Conservation (phyloP, 2,113 vertebrate genomes). For the Speoplatyrhinus poulsoni region DNA sequence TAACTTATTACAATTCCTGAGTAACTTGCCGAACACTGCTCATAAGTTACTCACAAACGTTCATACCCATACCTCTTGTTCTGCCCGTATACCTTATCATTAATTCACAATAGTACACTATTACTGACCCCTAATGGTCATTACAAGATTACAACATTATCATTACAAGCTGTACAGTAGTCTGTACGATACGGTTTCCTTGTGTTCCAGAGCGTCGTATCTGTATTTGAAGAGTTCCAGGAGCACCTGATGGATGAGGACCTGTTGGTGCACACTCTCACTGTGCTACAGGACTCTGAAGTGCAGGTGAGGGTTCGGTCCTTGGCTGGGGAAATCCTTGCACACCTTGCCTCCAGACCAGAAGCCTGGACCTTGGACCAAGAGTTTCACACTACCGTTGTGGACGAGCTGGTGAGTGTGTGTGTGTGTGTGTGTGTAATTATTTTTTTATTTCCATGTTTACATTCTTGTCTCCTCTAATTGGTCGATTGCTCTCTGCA, state of each 20-base stretch:
- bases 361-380: conserved; percentile 84
- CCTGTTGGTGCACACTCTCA: conserved; percentile 88
- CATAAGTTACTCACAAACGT: too few species aligned
- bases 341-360: conserved; percentile 87
- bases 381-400: conserved; percentile 78
- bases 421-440: conserved; percentile 7
- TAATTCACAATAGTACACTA: too few species aligned
- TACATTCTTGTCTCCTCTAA: too few species aligned
- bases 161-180: too few species aligned
- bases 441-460: too few species aligned
- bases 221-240: conserved; percentile 90
- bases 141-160: too few species aligned
- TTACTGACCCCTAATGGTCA: too few species aligned
- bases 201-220: conserved; percentile 86
- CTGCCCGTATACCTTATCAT: too few species aligned
- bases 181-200: neutral
- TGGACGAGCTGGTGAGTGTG: conserved; percentile 82
- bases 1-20: too few species aligned
- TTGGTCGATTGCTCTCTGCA: conserved; percentile 57
- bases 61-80: too few species aligned
- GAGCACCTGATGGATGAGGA: conserved; percentile 87
- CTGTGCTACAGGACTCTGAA: conserved; percentile 81
- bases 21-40: too few species aligned
- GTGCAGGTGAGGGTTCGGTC: conserved; percentile 86
- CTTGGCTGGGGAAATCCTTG: conserved; percentile 92